Conservation (phyloP, 2,797 vertebrate genomes). For the Notolabrus celidotus region DNA sequence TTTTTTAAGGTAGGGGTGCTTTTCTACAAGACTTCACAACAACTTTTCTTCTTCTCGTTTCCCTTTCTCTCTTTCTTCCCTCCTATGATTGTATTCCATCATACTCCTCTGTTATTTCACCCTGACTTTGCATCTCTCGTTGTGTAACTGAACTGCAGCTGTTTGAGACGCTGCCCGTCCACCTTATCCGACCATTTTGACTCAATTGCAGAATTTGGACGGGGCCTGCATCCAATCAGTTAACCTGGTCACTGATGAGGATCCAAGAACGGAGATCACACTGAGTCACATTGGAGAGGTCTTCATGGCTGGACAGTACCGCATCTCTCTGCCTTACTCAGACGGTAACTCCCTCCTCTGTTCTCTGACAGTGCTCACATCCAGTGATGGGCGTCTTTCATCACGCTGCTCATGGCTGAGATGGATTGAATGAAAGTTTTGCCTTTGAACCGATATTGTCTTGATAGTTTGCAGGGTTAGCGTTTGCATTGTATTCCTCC, state of each 20-base stretch:
- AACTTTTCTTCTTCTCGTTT: too few species aligned
- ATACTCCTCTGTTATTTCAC: too few species aligned
- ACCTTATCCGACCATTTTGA: constrained; percentile 49
- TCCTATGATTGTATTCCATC: constrained; percentile 20
- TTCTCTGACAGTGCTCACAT: too few species aligned
- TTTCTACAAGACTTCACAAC: too few species aligned
- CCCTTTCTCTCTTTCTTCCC: constrained; percentile 12
- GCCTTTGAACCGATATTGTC: constrained; percentile 44
- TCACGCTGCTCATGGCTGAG: too few species aligned
- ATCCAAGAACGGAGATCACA: constrained; percentile 93
- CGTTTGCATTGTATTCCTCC: constrained; percentile 47
- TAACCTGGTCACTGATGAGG: constrained; percentile 91
- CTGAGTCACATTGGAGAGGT: constrained; percentile 93
- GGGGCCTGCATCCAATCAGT: constrained; percentile 95
- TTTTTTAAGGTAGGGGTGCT: too few species aligned
- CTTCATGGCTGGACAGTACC: constrained; percentile 93
- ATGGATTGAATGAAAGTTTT: constrained; percentile 69
- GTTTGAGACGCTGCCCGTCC: constrained; percentile 4
- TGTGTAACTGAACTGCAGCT: constrained; percentile 31
- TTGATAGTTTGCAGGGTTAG: constrained; percentile 49
- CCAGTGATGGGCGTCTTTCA: too few species aligned
- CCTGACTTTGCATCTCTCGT: too few species aligned
- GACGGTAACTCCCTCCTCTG: constrained; percentile 86
- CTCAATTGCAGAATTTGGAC: constrained; percentile 90
- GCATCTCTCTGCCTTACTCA: constrained; percentile 92